Base-by-base conservation (phyloP, 2,888 invertebrate genomes). In the Amblyteles armatorius region DNA sequence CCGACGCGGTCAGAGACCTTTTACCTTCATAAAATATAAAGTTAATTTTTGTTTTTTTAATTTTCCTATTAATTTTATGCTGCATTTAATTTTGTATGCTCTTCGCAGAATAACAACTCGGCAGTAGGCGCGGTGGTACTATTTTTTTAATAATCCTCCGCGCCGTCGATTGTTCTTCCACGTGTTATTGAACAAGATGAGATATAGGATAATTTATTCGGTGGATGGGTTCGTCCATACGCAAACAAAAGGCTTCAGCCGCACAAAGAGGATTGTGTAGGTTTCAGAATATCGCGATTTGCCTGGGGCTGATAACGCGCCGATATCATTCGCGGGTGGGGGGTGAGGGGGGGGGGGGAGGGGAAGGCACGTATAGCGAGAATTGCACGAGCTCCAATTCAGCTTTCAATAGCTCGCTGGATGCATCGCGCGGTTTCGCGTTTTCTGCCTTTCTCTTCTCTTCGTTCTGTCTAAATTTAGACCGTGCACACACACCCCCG, bases 221-320 rank as follows among this genome's bases (percentile, higher is more conserved):
- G 50, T 11, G 69, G 71, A 40, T 60, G 78, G 55, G 77, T 57
- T 76, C 40, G 68, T 50, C 36, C 40, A 50, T 76, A 71, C 19
- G 1, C 73, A 73, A 81, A 84, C 84, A 84, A 81, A 84, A 78
- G 80, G 78, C 84, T 84, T 68, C 73, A 29, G 68, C 36, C n/a
- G 52, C 44, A 78, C 19, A 65, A 40, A 29, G 26, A 26, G 26
- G 44, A 65, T 29, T 55, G 57, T 44, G 40, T 55, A 11, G 50
- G 76, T 55, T 55, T 81, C 81, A 52, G 81, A 81, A 81, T 81
- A 81, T 84, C 57, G 60, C 68, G 73, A 81, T 81, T 73, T 67
- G 84, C 81, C 81, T 63, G 33, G 68, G 68, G 86, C 88, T 88
- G 89, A 88, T 90, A 86, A 85, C 85, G 85, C 88, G 90, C 89